phyloP scores from a whole-genome alignment of 2,888 invertebrate genomes.

The Caenorhabditis afra region DNA sequence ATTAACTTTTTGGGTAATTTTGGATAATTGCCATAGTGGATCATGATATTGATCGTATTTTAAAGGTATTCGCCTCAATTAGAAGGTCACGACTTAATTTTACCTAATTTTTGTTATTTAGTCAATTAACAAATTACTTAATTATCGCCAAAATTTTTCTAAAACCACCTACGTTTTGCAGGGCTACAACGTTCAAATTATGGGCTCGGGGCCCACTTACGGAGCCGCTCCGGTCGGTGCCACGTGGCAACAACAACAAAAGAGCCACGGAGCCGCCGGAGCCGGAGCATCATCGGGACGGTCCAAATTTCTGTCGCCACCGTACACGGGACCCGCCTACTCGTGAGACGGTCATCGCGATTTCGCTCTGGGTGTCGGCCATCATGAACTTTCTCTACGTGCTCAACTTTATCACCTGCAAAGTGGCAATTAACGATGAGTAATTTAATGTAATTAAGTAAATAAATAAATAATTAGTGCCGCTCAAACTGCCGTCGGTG shows the following conservation, averaged over 20 bases:
- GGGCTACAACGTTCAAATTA: constrained; percentile 67
- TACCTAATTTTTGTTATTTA: too few species aligned
- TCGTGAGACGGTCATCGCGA: constrained; percentile 29
- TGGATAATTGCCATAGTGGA: too few species aligned
- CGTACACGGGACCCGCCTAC: constrained; percentile 23
- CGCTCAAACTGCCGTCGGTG: constrained; percentile 50
- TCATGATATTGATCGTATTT: too few species aligned
- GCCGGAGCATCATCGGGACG: too few species aligned
- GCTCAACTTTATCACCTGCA: constrained; percentile 56
- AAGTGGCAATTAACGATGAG: constrained; percentile 53
- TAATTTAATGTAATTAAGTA: constrained; percentile 4
- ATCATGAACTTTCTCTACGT: constrained; percentile 56
- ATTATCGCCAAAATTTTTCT: too few species aligned
- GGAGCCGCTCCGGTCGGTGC: constrained; percentile 60
- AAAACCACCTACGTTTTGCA: too few species aligned
- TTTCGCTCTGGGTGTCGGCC: constrained; percentile 54
- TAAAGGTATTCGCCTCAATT: too few species aligned
- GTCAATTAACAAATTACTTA: too few species aligned
- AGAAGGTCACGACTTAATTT: too few species aligned
- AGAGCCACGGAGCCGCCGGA: neutral
- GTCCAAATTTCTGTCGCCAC: constrained; percentile 36
- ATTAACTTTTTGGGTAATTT: too few species aligned
- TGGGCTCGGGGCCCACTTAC: constrained; percentile 57
- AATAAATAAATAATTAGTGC: neutral
- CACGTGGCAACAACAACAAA: constrained; percentile 47